Percentiles rank a stretch among this genome's conserved stretches.
These are phyloP conservation scores for Drosophila triauraria DNA, from an alignment of 1,140 invertebrate species.

Conservation along the genomic window DNA sequence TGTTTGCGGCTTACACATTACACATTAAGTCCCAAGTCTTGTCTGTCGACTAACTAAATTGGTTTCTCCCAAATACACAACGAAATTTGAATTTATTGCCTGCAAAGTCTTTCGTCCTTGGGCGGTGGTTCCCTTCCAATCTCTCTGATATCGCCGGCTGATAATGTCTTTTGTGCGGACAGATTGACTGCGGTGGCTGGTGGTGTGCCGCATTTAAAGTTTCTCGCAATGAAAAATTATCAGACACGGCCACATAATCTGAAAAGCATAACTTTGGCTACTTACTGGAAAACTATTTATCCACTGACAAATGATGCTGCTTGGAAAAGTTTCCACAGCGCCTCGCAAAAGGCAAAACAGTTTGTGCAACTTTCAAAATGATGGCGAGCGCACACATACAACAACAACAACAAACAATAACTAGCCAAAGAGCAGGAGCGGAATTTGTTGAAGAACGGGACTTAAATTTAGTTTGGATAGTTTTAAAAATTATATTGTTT, in stretches of 20 bases:
- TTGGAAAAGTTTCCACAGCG: conserved; percentile 66
- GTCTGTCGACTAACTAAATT: conserved; percentile 55
- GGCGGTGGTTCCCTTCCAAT: neutral
- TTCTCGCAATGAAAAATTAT: conserved; percentile 78
- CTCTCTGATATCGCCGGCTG: conserved; percentile 27
- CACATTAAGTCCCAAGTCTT: conserved; percentile 68
- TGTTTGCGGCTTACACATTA: conserved; percentile 78
- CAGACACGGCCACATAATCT: conserved; percentile 71
- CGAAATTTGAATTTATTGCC: conserved; percentile 76
- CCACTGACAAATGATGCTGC: conserved; percentile 83
- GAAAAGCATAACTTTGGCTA: conserved; percentile 81
- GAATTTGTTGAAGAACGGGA: neutral
- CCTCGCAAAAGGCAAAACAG: conserved; percentile 77
- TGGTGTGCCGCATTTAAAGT: conserved; percentile 56
- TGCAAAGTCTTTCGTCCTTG: conserved; percentile 24
- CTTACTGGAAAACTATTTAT: conserved; percentile 82
- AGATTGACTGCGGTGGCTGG: neutral
- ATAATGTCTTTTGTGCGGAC: conserved; percentile 30
- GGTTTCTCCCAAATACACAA: conserved; percentile 57
- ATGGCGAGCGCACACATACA: conserved; percentile 22
- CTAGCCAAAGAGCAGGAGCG: conserved; percentile 11
- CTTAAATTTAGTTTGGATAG: too few relatives aligned
- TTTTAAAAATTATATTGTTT: neutral
- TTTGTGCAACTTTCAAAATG: conserved; percentile 72
- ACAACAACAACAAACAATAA: conserved; percentile 16